Evolutionary conservation across 2,888 invertebrate genomes (phyloP).

Genomic region (Sepioteuthis lessoniana): DNA sequence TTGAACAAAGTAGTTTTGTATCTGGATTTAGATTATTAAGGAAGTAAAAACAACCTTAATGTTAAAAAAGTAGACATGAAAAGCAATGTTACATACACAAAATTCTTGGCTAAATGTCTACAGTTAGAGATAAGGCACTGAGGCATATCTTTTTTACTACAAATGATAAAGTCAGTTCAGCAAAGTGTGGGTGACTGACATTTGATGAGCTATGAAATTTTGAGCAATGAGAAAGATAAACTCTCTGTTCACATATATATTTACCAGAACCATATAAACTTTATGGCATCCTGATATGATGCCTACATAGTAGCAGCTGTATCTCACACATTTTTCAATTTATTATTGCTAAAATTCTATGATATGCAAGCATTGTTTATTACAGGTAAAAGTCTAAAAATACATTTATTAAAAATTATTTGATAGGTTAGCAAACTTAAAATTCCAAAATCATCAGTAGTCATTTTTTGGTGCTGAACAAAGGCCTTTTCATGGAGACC

Average conservation of each 20-base stretch:
- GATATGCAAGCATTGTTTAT: neutral
- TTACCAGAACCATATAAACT: neutral
- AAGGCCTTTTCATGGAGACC: too few species aligned
- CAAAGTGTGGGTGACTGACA: neutral
- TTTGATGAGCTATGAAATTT: constrained; percentile 4
- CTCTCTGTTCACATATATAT: neutral
- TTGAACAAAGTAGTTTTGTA: too few species aligned
- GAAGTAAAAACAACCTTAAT: neutral
- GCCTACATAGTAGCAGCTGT: neutral
- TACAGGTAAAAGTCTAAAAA: neutral
- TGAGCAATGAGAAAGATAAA: neutral
- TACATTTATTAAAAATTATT: neutral
- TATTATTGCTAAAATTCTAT: neutral
- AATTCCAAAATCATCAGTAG: too few species aligned
- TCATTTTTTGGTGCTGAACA: too few species aligned
- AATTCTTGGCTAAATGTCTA: neutral
- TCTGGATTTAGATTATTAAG: too few species aligned
- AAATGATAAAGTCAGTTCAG: neutral
- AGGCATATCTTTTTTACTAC: neutral
- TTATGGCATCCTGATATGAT: neutral
- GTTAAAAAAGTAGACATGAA: neutral
- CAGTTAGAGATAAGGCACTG: neutral
- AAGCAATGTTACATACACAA: neutral
- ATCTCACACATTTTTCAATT: neutral
- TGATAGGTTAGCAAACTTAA: neutral